Evolutionary conservation across 37 sponge, comb jelly and placozoan species (phyloP).

Genomic region (Aplysina aerophoba): DNA sequence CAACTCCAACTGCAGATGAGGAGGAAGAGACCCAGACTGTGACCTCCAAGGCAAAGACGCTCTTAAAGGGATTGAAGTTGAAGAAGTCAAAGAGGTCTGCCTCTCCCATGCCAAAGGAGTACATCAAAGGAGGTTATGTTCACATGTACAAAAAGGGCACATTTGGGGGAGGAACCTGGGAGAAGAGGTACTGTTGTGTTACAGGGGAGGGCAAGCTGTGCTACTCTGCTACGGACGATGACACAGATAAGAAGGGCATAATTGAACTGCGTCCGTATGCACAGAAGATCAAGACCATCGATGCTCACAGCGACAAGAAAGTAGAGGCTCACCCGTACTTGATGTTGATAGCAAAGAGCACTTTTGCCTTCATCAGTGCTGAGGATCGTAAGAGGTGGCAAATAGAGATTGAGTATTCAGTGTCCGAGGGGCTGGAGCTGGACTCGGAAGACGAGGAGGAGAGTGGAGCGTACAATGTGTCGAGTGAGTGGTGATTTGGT

Average conservation of each 20-base stretch:
- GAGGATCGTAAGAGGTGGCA: conserved; percentile 5
- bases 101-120: conserved; percentile 10
- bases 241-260: not conserved
- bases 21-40: too few relatives aligned
- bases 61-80: not conserved
- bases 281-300: conserved; percentile 4
- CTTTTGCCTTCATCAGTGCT: conserved; percentile 13
- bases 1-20: not conserved
- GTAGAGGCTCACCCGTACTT: conserved; percentile 19
- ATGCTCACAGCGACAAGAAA: conserved; percentile 30
- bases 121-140: conserved; percentile 5
- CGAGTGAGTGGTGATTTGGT: conserved; percentile 2
- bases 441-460: conserved; percentile 30
- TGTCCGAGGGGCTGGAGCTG: not conserved
- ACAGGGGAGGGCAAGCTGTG: conserved; percentile 31
- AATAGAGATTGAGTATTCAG: conserved; percentile 14
- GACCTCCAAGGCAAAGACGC: conserved; percentile 5
- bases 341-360: conserved; percentile 16
- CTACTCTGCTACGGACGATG: not conserved
- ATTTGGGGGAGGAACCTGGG: conserved; percentile 13
- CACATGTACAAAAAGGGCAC: conserved; percentile 31
- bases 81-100: not conserved
- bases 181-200: conserved; percentile 19
- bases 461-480: not conserved
- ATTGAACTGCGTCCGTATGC: not conserved